Evolutionary conservation across 1,140 invertebrate genomes (phyloP), one percentile per base, ranked within the genome.

Genomic region (Brachionus koreanus): DNA sequence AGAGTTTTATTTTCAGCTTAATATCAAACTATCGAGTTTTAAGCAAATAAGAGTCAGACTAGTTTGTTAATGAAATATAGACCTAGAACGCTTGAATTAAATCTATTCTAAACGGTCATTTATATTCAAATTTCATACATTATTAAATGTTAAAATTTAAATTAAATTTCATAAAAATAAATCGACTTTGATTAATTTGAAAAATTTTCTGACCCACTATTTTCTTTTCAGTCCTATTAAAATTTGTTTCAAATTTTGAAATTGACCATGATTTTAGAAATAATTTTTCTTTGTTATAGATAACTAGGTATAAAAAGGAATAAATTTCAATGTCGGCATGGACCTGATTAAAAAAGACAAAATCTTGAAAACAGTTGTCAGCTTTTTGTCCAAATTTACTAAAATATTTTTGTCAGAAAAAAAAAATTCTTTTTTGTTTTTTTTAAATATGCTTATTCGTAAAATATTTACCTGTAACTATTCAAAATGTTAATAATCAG

Each of bases 31-130:
- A 65, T 65, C 63, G 63, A 65, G 33, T 65, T 65, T 33, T 33
- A 33, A n/a, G 33, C 33, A 69, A 37, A 69, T 16, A 69, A 37
- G 35, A 69, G 65, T 69, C 65, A 69, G 65, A 69, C 65, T 69
- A 69, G 33, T 39, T 39, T 39, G 33, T 35, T 39, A 37, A 39
- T 65, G 63, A 65, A 65, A 65, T 65, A 35, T 65, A 65, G 63
- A 65, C 63, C 63, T 65, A 65, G 37, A 69, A 69, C 65, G 65
- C 65, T 37, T 69, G 33, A 69, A 42, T 69, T 69, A 69, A 39
- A 69, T 69, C 35, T 69, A 69, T 16, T 69, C 35, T 69, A 16
- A 69, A 69, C 65, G 65, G 65, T 69, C 65, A 69, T 37, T 69
- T 69, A 39, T 69, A 69, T 37, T 69, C 65, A 69, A 69, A 69